phyloP scores from a whole-genome alignment of 2,797 vertebrate genomes.

The Hemibagrus guttatus region DNA sequence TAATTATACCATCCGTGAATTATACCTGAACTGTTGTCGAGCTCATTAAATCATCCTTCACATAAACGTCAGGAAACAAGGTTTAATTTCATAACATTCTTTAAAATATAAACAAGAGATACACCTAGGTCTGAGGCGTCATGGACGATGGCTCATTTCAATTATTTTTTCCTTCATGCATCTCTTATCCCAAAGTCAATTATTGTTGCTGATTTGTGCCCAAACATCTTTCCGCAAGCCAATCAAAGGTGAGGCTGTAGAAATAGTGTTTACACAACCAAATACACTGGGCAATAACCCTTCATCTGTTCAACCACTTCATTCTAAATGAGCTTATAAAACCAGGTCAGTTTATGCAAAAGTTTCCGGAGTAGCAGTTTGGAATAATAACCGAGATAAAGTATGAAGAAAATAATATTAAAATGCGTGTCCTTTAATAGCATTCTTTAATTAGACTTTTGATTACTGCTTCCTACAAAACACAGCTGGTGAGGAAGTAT shows the following conservation, averaged over 20 bases:
- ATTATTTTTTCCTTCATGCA: conserved; percentile 51
- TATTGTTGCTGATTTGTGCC: conserved; percentile 25
- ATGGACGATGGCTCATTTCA: conserved; percentile 43
- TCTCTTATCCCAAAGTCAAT: conserved; percentile 48
- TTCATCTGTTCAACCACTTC: conserved; percentile 30
- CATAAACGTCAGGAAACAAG: conserved; percentile 52
- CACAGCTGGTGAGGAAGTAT: conserved; percentile 14
- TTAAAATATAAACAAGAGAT: conserved; percentile 53
- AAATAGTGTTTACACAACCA: conserved; percentile 13
- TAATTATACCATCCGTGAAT: conserved; percentile 50
- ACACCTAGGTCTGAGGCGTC: conserved; percentile 38
- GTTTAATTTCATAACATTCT: conserved; percentile 52
- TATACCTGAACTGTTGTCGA: conserved; percentile 39
- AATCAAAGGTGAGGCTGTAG: conserved; percentile 17
- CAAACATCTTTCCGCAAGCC: conserved; percentile 13
- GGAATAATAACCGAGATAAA: conserved; percentile 17
- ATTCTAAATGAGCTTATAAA: conserved; percentile 34
- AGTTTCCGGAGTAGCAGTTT: background rate
- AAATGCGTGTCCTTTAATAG: conserved; percentile 3
- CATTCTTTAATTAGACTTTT: conserved; percentile 10
- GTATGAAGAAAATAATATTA: conserved; percentile 23
- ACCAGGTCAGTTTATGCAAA: conserved; percentile 4
- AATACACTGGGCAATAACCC: conserved; percentile 17
- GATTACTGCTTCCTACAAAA: conserved; percentile 24
- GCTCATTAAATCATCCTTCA: conserved; percentile 52